phyloP scores from a whole-genome alignment of 2,797 vertebrate species.

The Anguilla obscura region DNA sequence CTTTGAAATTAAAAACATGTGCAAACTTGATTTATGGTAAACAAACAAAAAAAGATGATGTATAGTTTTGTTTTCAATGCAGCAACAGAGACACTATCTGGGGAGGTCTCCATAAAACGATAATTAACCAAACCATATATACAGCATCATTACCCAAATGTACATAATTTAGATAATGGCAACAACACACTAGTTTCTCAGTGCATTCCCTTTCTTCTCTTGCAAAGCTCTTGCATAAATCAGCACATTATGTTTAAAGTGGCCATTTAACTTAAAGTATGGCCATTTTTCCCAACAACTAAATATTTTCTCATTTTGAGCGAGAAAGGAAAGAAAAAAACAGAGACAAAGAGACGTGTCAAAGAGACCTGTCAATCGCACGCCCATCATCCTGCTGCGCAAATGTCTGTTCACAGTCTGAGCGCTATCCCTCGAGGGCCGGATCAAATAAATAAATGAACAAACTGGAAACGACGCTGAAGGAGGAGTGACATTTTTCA shows the following conservation, averaged over 20 bases:
- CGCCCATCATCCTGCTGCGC: background rate
- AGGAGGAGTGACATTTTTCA: background rate
- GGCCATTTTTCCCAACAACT: background rate
- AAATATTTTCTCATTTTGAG: background rate
- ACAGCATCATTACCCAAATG: background rate
- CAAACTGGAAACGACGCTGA: background rate
- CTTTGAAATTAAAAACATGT: background rate
- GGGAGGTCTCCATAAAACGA: background rate
- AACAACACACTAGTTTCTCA: background rate
- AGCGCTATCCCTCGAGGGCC: background rate
- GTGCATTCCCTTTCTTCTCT: background rate
- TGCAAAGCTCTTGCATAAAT: background rate
- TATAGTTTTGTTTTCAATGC: background rate
- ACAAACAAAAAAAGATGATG: background rate
- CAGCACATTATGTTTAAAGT: background rate
- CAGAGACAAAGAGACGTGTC: background rate
- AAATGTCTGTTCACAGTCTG: background rate
- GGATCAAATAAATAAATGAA: background rate
- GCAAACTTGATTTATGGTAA: constrained; percentile 5
- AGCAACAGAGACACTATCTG: background rate
- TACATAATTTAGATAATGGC: background rate
- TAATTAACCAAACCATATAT: constrained; percentile 3
- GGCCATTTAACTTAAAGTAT: background rate
- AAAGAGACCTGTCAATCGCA: background rate
- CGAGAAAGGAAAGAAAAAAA: background rate